Evolutionary conservation across 2,113 vertebrate genomes (phyloP), one percentile per base, ranked within the genome.

Genomic region (Megatriorchis doriae): DNA sequence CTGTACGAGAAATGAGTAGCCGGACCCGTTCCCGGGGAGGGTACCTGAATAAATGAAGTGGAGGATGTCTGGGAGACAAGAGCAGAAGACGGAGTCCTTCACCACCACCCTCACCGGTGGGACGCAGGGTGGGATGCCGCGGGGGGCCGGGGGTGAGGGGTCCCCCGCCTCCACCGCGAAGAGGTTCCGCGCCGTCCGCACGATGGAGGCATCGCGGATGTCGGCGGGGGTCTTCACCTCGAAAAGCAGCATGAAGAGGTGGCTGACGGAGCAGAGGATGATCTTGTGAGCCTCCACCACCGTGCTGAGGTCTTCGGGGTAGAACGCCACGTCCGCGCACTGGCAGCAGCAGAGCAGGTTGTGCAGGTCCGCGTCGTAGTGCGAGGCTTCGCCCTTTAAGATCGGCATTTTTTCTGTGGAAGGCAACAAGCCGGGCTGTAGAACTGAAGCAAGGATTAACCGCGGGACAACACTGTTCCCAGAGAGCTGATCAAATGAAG

Each of bases 21-120:
- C n/a, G 55, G 93, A 63, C 29, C 32, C 16, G 1, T 25, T 31
- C 45, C 66, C 18, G 29, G 22, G 29, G 15, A 16, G 52, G 58
- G 71, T 98, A 99, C 99, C 99, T 99, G 99, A 98, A 92, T 99
- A 99, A 90, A 99, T 99, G 97, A 99, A 99, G 98, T 98, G 99
- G 72, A 99, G 98, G 50, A 99, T 98, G 97, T 99, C 99, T 59
- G 98, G 98, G 75, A 99, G 97, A 95, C 99, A 99, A 47, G 98
- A 98, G 82, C 98, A 99, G 97, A 99, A 98, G 90, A 98, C 72
- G 6, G 96, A 96, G 59, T 99, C 99, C 98, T 99, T 99, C 91
- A 99, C 99, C 56, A 99, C 96, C 79, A 99, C 99, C 32, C 98
- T 98, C 56, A 99, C 96, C 0, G 99, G 99, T 0, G 98, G 98